These are phyloP conservation scores for Redunca redunca DNA, from an alignment of 2,113 vertebrate genomes.

Conservation along the genomic window DNA sequence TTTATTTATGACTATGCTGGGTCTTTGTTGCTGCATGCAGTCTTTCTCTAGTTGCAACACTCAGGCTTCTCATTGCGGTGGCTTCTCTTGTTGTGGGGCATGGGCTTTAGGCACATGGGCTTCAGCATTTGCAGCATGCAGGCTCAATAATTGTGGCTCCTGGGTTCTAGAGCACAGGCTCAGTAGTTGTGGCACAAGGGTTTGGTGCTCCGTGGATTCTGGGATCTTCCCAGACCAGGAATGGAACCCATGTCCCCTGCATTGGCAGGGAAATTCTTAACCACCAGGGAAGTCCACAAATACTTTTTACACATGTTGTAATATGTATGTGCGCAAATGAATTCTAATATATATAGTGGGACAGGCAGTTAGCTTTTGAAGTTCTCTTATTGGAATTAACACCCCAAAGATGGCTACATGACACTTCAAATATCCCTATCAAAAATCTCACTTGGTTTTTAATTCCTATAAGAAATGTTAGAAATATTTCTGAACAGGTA, in stretches of 20 bases:
- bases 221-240: not conserved
- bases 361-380: not conserved
- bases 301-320: not conserved
- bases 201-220: not conserved
- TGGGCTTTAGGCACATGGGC: not conserved
- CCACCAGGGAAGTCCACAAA: not conserved
- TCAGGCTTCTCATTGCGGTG: accelerated
- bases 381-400: not conserved
- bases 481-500: not conserved
- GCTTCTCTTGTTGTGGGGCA: not conserved
- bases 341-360: not conserved
- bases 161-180: accelerated
- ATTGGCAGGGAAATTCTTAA: not conserved
- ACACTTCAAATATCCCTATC: not conserved
- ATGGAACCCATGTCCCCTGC: not conserved
- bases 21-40: not conserved
- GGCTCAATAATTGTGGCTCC: not conserved
- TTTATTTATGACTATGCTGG: not conserved
- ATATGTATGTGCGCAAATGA: not conserved
- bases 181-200: not conserved
- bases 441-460: not conserved
- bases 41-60: not conserved
- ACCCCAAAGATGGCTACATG: not conserved
- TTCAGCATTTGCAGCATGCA: not conserved
- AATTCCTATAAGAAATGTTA: not conserved